A percentile compares a stretch with the other conserved stretches of the same genome.
Evolutionary conservation across 2,888 invertebrate species (phyloP).

Genomic region (Diplolepis rosae): DNA sequence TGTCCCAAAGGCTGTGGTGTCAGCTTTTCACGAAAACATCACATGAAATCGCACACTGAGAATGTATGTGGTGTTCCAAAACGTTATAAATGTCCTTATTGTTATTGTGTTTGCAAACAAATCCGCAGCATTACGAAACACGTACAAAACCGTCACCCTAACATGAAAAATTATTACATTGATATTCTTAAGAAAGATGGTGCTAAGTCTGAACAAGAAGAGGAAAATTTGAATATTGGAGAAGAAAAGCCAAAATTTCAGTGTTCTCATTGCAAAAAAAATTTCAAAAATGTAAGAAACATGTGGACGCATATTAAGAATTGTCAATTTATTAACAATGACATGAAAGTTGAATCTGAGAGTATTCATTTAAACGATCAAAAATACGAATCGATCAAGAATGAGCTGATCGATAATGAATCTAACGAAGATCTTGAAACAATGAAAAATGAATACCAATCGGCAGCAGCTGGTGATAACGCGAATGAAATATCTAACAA

Average conservation of each 20-base stretch:
- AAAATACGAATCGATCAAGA: background rate
- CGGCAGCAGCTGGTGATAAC: too few relatives aligned
- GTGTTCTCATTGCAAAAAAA: background rate
- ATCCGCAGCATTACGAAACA: background rate
- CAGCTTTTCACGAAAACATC: background rate
- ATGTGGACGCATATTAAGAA: background rate
- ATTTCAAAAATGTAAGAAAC: background rate
- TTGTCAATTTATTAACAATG: background rate
- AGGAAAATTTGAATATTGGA: background rate
- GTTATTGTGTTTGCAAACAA: background rate
- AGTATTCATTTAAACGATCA: background rate
- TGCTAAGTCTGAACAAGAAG: background rate
- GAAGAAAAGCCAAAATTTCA: background rate
- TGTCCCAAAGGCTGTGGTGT: constrained; percentile 5
- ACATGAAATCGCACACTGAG: background rate
- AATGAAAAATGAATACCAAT: background rate
- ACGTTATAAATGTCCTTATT: constrained; percentile 3
- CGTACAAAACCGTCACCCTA: background rate
- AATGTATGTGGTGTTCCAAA: background rate
- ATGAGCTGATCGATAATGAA: background rate
- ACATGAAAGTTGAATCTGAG: background rate
- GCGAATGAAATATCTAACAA: background rate
- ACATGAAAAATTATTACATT: background rate
- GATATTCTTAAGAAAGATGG: background rate
- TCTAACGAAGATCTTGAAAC: background rate